These are phyloP conservation scores for Pardalotus punctatus DNA, from an alignment of 2,113 vertebrate genomes.

Conservation along the genomic window DNA sequence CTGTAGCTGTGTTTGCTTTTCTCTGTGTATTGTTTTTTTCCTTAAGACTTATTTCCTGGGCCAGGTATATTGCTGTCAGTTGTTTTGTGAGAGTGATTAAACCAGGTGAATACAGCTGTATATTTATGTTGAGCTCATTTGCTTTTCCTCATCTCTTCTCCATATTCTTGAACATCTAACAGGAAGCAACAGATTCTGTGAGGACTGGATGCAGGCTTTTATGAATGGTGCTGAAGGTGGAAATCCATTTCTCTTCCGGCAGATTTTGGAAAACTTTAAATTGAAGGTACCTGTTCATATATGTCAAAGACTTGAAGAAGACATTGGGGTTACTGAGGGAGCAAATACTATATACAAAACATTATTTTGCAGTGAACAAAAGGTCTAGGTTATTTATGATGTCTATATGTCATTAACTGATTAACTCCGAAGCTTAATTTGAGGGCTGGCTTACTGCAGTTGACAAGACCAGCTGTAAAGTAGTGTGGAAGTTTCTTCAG, in stretches of 20 bases:
- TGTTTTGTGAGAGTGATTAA: neutral
- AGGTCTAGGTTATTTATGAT: neutral
- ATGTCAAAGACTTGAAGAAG: neutral
- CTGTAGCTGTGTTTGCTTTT: neutral
- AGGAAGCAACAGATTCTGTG: constrained; percentile 95
- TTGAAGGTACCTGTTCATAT: constrained; percentile 83
- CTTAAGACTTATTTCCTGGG: neutral
- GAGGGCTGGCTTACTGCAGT: neutral
- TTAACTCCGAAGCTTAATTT: neutral
- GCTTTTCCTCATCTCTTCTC: neutral
- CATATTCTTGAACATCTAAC: neutral
- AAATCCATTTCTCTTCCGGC: constrained; percentile 92
- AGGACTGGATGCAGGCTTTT: constrained; percentile 94
- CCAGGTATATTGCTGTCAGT: neutral
- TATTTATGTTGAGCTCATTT: neutral
- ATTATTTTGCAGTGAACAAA: neutral
- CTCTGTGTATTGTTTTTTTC: neutral
- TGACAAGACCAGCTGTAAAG: neutral
- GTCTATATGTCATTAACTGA: neutral
- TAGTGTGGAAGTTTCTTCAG: neutral
- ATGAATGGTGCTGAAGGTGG: constrained; percentile 85
- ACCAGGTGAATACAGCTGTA: neutral
- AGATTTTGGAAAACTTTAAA: constrained; percentile 98
- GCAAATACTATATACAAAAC: neutral
- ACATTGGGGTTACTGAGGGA: neutral